Evolutionary conservation across 2,113 vertebrate genomes (phyloP), one percentile per base, ranked within the genome.

Genomic region (Petrocephalus zakoni): DNA sequence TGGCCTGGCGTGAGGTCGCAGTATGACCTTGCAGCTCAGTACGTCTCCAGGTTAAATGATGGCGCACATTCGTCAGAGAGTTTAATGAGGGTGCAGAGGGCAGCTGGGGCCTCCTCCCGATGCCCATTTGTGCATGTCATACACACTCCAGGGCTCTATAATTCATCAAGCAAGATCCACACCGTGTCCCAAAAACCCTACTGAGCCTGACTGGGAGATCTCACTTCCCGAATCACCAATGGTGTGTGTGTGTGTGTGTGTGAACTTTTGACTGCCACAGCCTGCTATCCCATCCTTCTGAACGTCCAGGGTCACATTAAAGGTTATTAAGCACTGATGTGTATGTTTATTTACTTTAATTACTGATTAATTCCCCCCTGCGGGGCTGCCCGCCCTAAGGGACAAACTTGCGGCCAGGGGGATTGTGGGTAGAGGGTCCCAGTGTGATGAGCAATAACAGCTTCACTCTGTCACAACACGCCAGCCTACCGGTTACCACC

Each of bases 241-340:
- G 0, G 34, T 78, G 72, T 19, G 1, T 75, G 68, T 37, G 68
- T 34, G 68, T 72, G 64, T 4, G 4, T 34, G 29, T 17, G 64
- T 17, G 64, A 34, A 25, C 34, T 1, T 55, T 55, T n/a, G n/a
- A n/a, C 10, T 72, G 64, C 25, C 64, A 2, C 13, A 2, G 29
- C 1, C 34, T 78, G 5, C 29, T 34, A 78, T 78, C 29, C 34
- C 34, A 42, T 78, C 17, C 34, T 78, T 78, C 72, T 42, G 72
- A 78, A 78, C 5, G 72, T 78, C 72, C 72, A 42, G 29, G 34
- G 17, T 42, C 72, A 78, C 34, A 78, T 19, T 78, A 19, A 78
- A 78, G 72, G 72, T 78, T 78, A 78, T 78, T 78, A 78, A 78
- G 72, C 72, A 78, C 37, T 78, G 72, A 78, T 78, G 34, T 42